Percentiles rank a stretch among this genome's conserved stretches.
Evolutionary conservation across 2,888 invertebrate species (phyloP).

Genomic region (Tetramorium bicarinatum): DNA sequence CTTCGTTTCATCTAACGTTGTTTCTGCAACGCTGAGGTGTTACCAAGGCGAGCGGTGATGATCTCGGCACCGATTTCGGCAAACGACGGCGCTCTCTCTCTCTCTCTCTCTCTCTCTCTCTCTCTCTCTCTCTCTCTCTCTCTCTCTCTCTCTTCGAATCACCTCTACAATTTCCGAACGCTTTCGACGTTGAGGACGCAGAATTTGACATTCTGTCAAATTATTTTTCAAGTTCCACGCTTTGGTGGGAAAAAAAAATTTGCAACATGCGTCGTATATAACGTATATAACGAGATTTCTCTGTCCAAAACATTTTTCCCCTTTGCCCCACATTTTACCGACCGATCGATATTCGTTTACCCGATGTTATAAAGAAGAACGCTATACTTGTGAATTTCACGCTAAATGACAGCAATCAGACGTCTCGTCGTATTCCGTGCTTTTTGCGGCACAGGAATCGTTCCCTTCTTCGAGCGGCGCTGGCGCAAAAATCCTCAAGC

Average conservation of each 20-base stretch:
- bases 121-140: not conserved
- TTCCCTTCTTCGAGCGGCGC: slow-evolving; percentile 19
- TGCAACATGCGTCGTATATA: too few relatives aligned
- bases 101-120: not conserved
- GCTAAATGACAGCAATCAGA: slow-evolving; percentile 56
- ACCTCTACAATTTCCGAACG: not conserved
- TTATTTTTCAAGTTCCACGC: not conserved
- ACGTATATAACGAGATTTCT: not conserved
- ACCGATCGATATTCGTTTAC: slow-evolving; percentile 30
- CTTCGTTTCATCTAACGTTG: slow-evolving; percentile 54
- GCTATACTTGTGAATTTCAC: slow-evolving; percentile 21
- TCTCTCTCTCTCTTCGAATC: not conserved
- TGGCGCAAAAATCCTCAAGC: slow-evolving; percentile 50
- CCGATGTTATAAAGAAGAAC: not conserved
- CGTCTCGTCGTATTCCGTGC: slow-evolving; percentile 19
- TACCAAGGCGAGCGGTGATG: not conserved
- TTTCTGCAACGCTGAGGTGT: slow-evolving; percentile 38
- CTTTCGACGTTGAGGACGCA: not conserved
- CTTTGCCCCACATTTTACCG: not conserved
- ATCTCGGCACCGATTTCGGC: slow-evolving; percentile 12
- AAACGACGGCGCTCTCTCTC: not conserved
- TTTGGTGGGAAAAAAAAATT: not conserved
- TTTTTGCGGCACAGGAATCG: slow-evolving; percentile 29
- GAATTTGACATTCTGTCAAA: not conserved
- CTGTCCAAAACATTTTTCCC: not conserved